phyloP scores from a whole-genome alignment of 2,113 vertebrate genomes.

The Rutilus rutilus region DNA sequence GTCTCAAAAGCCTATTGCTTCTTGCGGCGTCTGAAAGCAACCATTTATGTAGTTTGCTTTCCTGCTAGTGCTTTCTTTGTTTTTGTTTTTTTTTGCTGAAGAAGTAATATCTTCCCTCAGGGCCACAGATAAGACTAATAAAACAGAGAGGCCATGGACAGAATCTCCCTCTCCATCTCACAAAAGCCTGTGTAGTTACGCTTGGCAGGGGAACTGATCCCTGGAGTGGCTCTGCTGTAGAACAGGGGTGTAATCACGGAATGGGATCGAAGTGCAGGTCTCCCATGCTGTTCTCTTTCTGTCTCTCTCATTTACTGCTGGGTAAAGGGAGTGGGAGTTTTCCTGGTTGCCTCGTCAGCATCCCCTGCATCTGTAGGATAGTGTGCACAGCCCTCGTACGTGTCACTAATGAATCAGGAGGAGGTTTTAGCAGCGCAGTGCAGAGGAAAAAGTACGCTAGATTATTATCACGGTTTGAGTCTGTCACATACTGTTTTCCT shows the following conservation, averaged over 20 bases:
- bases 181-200: conserved; percentile 39
- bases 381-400: neutral
- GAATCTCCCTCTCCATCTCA: conserved; percentile 37
- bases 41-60: conserved; percentile 4
- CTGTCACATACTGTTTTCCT: neutral
- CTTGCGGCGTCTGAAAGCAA: neutral
- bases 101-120: conserved; percentile 40
- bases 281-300: conserved; percentile 25
- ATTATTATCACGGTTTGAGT: conserved; percentile 5
- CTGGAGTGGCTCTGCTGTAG: conserved; percentile 32
- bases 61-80: conserved; percentile 7
- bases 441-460: neutral
- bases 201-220: conserved; percentile 41
- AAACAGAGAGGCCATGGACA: conserved; percentile 35
- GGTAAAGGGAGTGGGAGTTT: conserved; percentile 15
- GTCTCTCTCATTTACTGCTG: conserved; percentile 36
- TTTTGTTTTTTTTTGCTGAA: neutral
- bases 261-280: conserved; percentile 33
- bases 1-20: neutral
- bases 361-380: neutral
- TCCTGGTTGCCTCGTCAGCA: conserved; percentile 29
- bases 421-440: neutral
- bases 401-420: conserved; percentile 23
- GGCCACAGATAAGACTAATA: conserved; percentile 44
- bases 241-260: conserved; percentile 29